Base-by-base conservation (phyloP, 2,888 invertebrate genomes). In the Caenorhabditis imperialis region DNA sequence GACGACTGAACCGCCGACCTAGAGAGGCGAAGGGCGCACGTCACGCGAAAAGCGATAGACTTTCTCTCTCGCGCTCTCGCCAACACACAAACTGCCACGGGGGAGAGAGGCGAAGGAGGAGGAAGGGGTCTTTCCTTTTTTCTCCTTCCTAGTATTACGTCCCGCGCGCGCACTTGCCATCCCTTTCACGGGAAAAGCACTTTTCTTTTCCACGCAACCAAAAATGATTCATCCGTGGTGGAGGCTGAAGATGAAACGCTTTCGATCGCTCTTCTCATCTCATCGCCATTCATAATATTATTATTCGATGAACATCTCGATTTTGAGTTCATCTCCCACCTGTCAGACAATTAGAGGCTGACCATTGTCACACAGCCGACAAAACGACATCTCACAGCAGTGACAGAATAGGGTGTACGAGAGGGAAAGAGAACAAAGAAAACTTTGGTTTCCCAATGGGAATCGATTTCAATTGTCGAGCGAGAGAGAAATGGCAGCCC, bases 31-130 rank as follows among this genome's bases (percentile, higher is more conserved):
- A 61, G 47, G 55, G 69, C 60, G 60, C 69, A 71, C 71, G 71
- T 71, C 71, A 71, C 71, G 60, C 61, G 71, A 67, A 71, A 62
- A 62, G 51, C 62, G 48, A 71, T 71, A 71, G 61, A 71, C 71
- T 71, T 71, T 71, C 62, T 67, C 67, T 67, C 23, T 35, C 48
- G 37, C 48, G 47, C 51, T 40, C 48, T 42, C 55, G 47, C 62
- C 30, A 50, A 55, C 61, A 54, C 70, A 48, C 71, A 71, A 62
- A 71, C 60, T 60, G 53, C 58, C 58, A 69, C 23, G 37, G 69
- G 45, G 20, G 12, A 48, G 27, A 54, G 37, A 25, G 25, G 37
- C 22, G 22, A 40, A 23, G 35, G 37, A 20, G 47, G 42, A 54
- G 30, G 37, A 45, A 61, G 44, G 57, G 35, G 54, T 40, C 35